Percentiles rank a stretch among this genome's conserved stretches.
Evolutionary conservation across 2,113 vertebrate genomes (phyloP).

Genomic region (Campylomormyrus tamandua): DNA sequence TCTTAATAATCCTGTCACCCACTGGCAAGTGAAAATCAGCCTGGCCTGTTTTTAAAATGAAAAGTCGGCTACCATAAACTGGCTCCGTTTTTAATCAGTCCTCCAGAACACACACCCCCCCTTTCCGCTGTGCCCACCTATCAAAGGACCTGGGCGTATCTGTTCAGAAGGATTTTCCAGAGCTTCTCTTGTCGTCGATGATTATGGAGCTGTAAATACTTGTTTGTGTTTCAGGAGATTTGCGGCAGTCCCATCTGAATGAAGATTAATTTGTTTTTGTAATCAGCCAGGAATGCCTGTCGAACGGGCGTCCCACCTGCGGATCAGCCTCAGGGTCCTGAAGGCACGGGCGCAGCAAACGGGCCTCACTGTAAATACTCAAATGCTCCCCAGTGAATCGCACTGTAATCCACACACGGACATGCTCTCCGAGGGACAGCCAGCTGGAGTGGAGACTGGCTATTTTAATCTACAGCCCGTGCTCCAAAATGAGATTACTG

Average conservation of each 20-base stretch:
- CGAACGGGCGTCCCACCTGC: slow-evolving; percentile 4
- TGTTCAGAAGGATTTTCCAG: slow-evolving; percentile 27
- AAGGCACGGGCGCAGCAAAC: slow-evolving; percentile 28
- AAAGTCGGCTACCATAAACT: slow-evolving; percentile 21
- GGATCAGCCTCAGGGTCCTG: slow-evolving; percentile 29
- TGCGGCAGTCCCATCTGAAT: slow-evolving; percentile 38
- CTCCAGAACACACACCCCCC: background rate
- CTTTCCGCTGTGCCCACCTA: slow-evolving; percentile 3
- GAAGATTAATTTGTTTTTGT: slow-evolving; percentile 48
- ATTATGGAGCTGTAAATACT: slow-evolving; percentile 42
- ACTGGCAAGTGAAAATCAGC: slow-evolving; percentile 20
- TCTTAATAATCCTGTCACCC: slow-evolving; percentile 23
- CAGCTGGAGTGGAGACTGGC: slow-evolving; percentile 20
- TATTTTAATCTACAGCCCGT: slow-evolving; percentile 30
- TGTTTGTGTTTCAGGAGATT: slow-evolving; percentile 42
- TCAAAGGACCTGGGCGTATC: slow-evolving; percentile 14
- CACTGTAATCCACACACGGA: slow-evolving; percentile 32
- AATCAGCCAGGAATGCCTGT: slow-evolving; percentile 38
- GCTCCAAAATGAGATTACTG: slow-evolving; percentile 35
- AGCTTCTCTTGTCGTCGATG: slow-evolving; percentile 27
- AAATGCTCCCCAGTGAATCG: slow-evolving; percentile 33
- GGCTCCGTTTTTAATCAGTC: slow-evolving; percentile 32
- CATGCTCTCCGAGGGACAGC: slow-evolving; percentile 18
- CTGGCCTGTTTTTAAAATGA: slow-evolving; percentile 19
- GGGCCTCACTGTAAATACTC: slow-evolving; percentile 33